phyloP scores from a whole-genome alignment of 2,113 vertebrate genomes.

The Pelodiscus sinensis region DNA sequence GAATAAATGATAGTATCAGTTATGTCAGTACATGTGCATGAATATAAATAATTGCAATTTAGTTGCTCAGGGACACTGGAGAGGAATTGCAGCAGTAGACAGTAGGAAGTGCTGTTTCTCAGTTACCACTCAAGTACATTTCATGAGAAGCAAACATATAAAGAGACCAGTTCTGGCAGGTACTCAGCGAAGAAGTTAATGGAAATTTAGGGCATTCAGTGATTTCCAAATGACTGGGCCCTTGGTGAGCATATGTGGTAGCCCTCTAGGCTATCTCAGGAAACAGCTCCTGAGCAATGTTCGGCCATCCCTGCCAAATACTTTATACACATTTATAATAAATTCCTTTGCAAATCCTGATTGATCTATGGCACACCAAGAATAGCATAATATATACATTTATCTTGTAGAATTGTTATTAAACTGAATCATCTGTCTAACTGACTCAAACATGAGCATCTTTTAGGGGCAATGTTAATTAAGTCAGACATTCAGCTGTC shows the following conservation, averaged over 20 bases:
- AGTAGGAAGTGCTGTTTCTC: too few species aligned
- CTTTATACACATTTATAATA: not conserved
- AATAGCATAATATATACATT: not conserved
- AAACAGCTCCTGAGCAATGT: not conserved
- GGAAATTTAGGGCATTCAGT: not conserved
- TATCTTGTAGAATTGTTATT: not conserved
- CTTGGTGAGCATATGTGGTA: not conserved
- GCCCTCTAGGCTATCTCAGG: not conserved
- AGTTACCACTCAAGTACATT: too few species aligned
- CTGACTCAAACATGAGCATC: fast-evolving
- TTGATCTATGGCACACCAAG: not conserved
- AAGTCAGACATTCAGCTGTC: not conserved
- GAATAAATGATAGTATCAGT: too few species aligned
- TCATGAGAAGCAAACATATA: too few species aligned
- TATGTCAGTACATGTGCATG: too few species aligned
- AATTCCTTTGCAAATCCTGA: not conserved
- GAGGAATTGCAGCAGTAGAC: too few species aligned
- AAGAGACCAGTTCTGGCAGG: too few species aligned
- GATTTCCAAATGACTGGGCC: not conserved
- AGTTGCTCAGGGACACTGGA: too few species aligned
- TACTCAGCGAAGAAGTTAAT: too few species aligned
- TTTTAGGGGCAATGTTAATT: not conserved
- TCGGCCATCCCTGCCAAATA: not conserved
- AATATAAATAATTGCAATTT: too few species aligned
- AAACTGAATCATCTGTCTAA: not conserved